A percentile compares a stretch with the other conserved stretches of the same genome.
Evolutionary conservation across 2,888 invertebrate species (phyloP).

Genomic region (Aricia artaxerxes): DNA sequence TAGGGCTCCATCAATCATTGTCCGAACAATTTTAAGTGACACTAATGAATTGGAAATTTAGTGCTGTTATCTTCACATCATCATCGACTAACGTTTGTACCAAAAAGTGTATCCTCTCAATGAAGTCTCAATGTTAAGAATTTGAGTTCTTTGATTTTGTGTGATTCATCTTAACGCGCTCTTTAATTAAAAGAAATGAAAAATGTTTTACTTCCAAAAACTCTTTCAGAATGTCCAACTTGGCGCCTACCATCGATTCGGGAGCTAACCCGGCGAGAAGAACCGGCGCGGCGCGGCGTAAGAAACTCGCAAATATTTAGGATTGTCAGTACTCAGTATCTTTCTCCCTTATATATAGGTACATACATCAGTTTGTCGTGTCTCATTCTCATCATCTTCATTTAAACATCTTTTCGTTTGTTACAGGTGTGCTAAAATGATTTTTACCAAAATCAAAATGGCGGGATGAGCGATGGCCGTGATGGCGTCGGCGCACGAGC

Average conservation of each 20-base stretch:
- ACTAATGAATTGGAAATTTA: conserved; percentile 7
- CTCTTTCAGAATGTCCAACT: no score
- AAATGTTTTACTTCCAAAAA: no score
- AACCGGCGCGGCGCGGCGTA: no score
- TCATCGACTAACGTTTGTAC: background rate
- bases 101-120: background rate
- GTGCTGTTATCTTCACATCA: background rate
- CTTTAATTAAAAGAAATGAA: no score
- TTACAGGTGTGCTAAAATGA: conserved; percentile 14
- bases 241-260: no score
- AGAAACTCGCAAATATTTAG: no score
- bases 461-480: conserved; percentile 56
- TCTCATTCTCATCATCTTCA: background rate
- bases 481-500: conserved; percentile 66
- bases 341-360: no score
- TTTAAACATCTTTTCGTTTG: background rate
- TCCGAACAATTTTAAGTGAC: background rate
- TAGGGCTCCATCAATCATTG: conserved; percentile 10
- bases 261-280: no score
- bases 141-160: background rate
- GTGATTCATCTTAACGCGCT: no score
- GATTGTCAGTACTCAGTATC: no score
- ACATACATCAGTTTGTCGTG: background rate
- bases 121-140: background rate
- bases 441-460: conserved; percentile 45